These are phyloP conservation scores for Denticeps clupeoides DNA, from an alignment of 2,797 vertebrate genomes.

Conservation along the genomic window DNA sequence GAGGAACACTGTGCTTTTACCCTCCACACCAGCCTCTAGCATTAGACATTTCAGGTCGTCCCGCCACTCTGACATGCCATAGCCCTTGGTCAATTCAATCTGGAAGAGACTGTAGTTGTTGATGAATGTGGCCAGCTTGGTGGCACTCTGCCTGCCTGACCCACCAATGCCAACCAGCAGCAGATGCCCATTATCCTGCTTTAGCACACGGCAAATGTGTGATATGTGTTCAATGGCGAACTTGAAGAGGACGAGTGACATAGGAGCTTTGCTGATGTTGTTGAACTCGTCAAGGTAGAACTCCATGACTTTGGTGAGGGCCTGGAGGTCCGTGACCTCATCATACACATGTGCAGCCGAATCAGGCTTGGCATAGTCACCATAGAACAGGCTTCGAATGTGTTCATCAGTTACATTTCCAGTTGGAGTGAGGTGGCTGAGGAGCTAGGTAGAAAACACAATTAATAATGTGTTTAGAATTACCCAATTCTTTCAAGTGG, in stretches of 20 bases:
- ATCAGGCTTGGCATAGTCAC: slow-evolving; percentile 69
- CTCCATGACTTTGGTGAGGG: slow-evolving; percentile 72
- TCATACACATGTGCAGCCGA: slow-evolving; percentile 66
- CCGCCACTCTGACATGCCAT: slow-evolving; percentile 69
- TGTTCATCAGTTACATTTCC: slow-evolving; percentile 68
- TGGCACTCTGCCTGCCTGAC: slow-evolving; percentile 77
- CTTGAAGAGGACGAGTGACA: slow-evolving; percentile 87
- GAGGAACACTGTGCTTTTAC: slow-evolving; percentile 69
- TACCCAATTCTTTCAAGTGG: not conserved
- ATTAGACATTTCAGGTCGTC: slow-evolving; percentile 82
- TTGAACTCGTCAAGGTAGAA: slow-evolving; percentile 83
- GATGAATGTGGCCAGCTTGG: slow-evolving; percentile 79
- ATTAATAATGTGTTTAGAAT: not conserved
- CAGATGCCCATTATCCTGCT: slow-evolving; percentile 81
- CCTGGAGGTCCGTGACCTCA: slow-evolving; percentile 71
- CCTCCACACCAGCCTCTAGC: slow-evolving; percentile 69
- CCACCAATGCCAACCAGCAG: slow-evolving; percentile 80
- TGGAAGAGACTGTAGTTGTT: slow-evolving; percentile 75
- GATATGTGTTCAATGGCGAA: slow-evolving; percentile 91
- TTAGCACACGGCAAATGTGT: slow-evolving; percentile 81
- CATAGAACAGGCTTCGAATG: slow-evolving; percentile 82
- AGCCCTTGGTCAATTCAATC: slow-evolving; percentile 82
- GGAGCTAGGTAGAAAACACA: slow-evolving; percentile 51
- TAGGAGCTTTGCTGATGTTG: slow-evolving; percentile 77
- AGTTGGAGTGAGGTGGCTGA: slow-evolving; percentile 66